phyloP scores from a whole-genome alignment of 2,113 vertebrate genomes.

The Albula goreensis region DNA sequence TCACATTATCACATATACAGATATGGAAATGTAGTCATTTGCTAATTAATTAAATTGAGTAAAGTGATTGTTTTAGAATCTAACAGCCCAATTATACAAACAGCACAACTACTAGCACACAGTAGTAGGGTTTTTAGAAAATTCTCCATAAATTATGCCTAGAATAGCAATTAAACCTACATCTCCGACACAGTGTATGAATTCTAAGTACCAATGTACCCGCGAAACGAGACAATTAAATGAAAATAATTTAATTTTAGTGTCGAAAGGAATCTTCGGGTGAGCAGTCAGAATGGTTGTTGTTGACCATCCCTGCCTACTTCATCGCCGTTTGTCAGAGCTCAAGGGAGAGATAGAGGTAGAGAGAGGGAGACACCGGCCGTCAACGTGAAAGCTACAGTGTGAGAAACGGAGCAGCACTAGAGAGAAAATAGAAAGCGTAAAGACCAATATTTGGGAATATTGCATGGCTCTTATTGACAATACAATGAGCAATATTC shows the following conservation, averaged over 20 bases:
- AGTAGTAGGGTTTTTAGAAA: too few species aligned
- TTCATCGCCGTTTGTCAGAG: conserved; percentile 61
- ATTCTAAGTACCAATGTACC: background rate
- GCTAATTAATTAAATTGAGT: background rate
- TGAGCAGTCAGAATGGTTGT: background rate
- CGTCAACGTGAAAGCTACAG: conserved; percentile 50
- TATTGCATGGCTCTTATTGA: conserved; percentile 9
- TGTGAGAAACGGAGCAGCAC: conserved; percentile 37
- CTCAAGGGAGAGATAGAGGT: conserved; percentile 31
- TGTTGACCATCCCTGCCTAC: conserved; percentile 48
- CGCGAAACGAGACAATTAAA: background rate
- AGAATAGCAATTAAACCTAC: background rate
- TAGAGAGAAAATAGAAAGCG: conserved; percentile 10
- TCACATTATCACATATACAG: background rate
- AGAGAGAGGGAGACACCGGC: conserved; percentile 49
- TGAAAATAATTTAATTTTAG: background rate
- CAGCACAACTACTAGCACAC: background rate
- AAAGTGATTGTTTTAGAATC: background rate
- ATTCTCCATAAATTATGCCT: background rate
- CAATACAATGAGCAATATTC: background rate
- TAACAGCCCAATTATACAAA: background rate
- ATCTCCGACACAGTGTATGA: background rate
- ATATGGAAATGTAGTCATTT: background rate
- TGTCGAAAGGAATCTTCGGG: background rate
- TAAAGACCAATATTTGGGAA: background rate